These are phyloP conservation scores for Stictocephala bisonia DNA, from an alignment of 2,888 invertebrate genomes.

Conservation along the genomic window DNA sequence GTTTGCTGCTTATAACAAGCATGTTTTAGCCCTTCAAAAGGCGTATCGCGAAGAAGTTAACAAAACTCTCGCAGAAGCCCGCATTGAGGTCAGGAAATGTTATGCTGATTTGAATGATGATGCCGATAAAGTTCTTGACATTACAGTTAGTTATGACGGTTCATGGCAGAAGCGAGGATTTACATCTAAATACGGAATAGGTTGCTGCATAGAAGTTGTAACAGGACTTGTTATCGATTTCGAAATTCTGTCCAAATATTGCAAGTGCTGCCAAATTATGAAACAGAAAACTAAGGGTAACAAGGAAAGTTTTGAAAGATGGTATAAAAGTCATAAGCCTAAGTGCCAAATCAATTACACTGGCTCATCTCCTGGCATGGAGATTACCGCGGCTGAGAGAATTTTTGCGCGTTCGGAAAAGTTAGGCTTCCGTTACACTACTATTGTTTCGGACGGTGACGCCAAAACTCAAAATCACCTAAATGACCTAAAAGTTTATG, in stretches of 20 bases:
- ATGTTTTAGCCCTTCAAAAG: conserved; percentile 17
- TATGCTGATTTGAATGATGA: conserved; percentile 17
- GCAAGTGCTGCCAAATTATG: not conserved
- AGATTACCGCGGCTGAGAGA: not conserved
- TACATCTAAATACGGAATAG: conserved; percentile 30
- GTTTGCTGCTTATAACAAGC: not conserved
- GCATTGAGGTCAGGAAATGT: conserved; percentile 23
- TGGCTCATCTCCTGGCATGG: not conserved
- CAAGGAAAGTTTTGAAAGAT: not conserved
- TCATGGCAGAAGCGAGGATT: conserved; percentile 29
- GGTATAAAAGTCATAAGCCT: not conserved
- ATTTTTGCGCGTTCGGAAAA: not conserved
- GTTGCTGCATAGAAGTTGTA: conserved; percentile 21
- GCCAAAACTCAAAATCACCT: not conserved
- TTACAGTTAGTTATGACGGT: conserved; percentile 18
- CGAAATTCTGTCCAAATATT: not conserved
- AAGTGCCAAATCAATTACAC: not conserved
- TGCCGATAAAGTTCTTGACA: conserved; percentile 6
- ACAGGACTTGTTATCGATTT: conserved; percentile 28
- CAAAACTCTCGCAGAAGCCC: not conserved
- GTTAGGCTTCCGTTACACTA: not conserved
- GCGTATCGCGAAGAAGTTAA: conserved; percentile 24
- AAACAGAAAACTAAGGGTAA: not conserved
- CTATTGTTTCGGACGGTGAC: not conserved
- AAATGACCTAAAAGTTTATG: not conserved